phyloP scores from a whole-genome alignment of 2,797 vertebrate genomes.

The Tachyglossus aculeatus region DNA sequence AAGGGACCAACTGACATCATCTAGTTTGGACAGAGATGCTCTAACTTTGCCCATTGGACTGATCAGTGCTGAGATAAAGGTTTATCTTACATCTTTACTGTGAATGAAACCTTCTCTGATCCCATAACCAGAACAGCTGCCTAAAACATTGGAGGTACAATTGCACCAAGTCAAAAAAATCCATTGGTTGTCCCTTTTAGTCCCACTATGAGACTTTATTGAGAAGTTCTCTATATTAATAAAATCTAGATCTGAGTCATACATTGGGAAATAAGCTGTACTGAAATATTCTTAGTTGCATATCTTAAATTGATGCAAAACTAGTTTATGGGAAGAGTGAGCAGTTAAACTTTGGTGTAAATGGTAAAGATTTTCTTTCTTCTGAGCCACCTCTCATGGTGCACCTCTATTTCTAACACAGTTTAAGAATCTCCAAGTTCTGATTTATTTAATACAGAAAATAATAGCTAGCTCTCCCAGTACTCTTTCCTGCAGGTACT shows the following conservation, averaged over 20 bases:
- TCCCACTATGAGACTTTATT: neutral
- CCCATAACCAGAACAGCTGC: neutral
- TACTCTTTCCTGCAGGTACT: neutral
- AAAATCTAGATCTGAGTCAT: too few species aligned
- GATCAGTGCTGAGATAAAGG: neutral
- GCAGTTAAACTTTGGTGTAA: neutral
- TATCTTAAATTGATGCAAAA: too few species aligned
- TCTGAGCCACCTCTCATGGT: neutral
- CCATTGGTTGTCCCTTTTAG: neutral
- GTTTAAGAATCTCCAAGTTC: neutral
- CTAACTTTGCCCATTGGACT: too few species aligned
- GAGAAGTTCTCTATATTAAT: too few species aligned
- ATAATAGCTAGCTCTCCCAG: neutral
- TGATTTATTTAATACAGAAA: fast-evolving
- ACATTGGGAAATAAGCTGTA: neutral
- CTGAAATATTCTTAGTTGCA: neutral
- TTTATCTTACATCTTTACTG: conserved; percentile 18
- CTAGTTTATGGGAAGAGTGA: too few species aligned
- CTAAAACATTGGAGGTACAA: neutral
- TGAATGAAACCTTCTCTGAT: neutral
- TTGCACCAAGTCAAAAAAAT: neutral
- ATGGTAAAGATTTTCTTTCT: neutral
- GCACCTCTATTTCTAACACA: neutral
- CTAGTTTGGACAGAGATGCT: neutral
- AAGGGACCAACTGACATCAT: conserved; percentile 3